These are phyloP conservation scores for Lampropteryx suffumata DNA, from an alignment of 2,888 invertebrate genomes.

Conservation along the genomic window DNA sequence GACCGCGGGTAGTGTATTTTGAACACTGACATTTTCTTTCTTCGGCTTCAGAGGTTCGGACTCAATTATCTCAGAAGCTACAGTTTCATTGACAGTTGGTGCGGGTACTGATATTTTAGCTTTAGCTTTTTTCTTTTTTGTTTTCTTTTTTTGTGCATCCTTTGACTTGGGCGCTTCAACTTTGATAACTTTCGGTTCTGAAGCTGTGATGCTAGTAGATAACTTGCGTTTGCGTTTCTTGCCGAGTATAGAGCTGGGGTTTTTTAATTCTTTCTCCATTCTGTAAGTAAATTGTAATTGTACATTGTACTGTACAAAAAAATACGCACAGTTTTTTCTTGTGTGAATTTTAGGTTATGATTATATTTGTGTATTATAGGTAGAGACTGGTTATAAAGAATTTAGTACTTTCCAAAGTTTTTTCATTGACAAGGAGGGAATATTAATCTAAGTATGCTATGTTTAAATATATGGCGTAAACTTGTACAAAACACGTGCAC, in stretches of 20 bases:
- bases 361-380: too few relatives aligned
- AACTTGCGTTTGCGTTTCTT: slow-evolving; percentile 42
- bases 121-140: not conserved
- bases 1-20: slow-evolving; percentile 10
- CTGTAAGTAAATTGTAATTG: too few relatives aligned
- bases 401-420: too few relatives aligned
- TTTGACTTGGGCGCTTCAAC: slow-evolving; percentile 7
- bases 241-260: slow-evolving; percentile 5
- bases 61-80: not conserved
- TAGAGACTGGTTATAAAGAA: too few relatives aligned
- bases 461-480: too few relatives aligned
- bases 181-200: slow-evolving; percentile 37
- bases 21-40: slow-evolving; percentile 3
- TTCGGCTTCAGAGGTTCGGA: not conserved
- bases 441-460: too few relatives aligned
- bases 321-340: too few relatives aligned
- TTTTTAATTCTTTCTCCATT: slow-evolving; percentile 38
- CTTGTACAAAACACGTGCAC: too few relatives aligned
- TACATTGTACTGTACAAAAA: too few relatives aligned
- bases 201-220: slow-evolving; percentile 18
- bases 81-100: not conserved
- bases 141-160: not conserved
- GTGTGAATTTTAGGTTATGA: too few relatives aligned
- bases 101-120: not conserved
- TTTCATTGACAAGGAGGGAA: too few relatives aligned